phyloP scores from a whole-genome alignment of 2,113 vertebrate species.

The Mystacornis crossleyi region DNA sequence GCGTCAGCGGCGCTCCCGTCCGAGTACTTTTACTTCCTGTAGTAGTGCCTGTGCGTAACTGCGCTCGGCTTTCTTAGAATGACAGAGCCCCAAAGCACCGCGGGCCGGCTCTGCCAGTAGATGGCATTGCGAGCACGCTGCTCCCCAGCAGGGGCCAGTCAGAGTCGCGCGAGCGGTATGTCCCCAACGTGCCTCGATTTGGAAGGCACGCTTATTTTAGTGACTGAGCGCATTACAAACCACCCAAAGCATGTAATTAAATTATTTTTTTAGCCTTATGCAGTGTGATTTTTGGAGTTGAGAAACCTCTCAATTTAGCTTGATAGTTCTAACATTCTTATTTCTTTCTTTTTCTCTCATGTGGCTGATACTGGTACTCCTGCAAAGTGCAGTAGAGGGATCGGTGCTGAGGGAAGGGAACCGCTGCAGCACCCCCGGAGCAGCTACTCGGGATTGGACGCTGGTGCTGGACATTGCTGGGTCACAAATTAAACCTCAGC shows the following conservation, averaged over 20 bases:
- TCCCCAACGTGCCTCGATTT: fast-evolving
- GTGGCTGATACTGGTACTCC: fast-evolving
- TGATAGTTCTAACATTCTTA: fast-evolving
- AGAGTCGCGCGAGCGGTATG: fast-evolving
- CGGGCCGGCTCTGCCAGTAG: not conserved
- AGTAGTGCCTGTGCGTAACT: fast-evolving
- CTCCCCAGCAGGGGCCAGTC: not conserved
- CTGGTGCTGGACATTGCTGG: fast-evolving
- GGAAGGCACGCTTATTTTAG: not conserved
- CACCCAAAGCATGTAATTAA: not conserved
- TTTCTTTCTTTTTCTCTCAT: fast-evolving
- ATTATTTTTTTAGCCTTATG: not conserved
- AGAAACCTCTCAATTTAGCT: fast-evolving
- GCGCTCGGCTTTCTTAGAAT: not conserved
- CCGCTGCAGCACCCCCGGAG: fast-evolving
- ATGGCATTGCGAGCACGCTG: not conserved
- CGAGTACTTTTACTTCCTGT: fast-evolving
- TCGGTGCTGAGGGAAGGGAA: fast-evolving
- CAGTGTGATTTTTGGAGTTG: not conserved
- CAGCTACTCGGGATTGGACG: fast-evolving
- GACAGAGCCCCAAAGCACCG: fast-evolving
- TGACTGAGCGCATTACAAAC: not conserved
- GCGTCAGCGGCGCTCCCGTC: fast-evolving
- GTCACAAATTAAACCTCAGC: not conserved
- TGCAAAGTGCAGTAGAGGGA: fast-evolving